A percentile compares a stretch with the other conserved stretches of the same genome.
phyloP scores from a whole-genome alignment of 2,888 invertebrate genomes.

The Hypolimnas misippus region DNA sequence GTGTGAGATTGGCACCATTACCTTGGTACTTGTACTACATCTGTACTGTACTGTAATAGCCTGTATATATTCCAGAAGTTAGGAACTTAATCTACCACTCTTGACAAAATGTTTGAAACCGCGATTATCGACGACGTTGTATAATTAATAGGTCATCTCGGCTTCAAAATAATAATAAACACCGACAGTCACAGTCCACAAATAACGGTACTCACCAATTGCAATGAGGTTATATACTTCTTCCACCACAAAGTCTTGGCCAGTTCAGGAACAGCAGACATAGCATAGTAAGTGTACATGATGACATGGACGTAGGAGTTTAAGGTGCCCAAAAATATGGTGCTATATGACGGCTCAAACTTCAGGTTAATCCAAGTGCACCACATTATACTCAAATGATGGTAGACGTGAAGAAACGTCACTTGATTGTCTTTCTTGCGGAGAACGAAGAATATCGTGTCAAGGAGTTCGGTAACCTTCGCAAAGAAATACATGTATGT shows the following conservation, averaged over 20 bases:
- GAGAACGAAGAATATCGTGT: slow-evolving; percentile 93
- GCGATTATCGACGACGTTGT: no score
- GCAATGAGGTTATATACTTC: slow-evolving; percentile 90
- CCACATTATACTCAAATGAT: slow-evolving; percentile 89
- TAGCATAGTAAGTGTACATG: slow-evolving; percentile 90
- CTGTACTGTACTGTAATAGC: no score
- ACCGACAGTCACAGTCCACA: no score
- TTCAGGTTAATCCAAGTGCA: slow-evolving; percentile 89
- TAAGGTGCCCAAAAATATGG: slow-evolving; percentile 86
- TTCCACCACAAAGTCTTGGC: slow-evolving; percentile 92
- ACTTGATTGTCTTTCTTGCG: slow-evolving; percentile 91
- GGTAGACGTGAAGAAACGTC: slow-evolving; percentile 93
- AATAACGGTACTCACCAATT: slow-evolving; percentile 84
- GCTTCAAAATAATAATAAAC: no score
- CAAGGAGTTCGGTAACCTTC: slow-evolving; percentile 88
- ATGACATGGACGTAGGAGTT: slow-evolving; percentile 90
- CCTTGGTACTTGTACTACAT: no score
- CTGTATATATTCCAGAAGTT: no score
- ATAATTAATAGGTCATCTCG: no score
- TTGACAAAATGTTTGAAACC: no score
- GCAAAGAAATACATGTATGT: slow-evolving; percentile 87
- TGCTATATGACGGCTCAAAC: slow-evolving; percentile 88
- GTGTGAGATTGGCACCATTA: no score
- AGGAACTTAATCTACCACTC: no score
- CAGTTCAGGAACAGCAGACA: slow-evolving; percentile 87